Conservation (phyloP, 2,888 invertebrate species). For the Unio delphinus region DNA sequence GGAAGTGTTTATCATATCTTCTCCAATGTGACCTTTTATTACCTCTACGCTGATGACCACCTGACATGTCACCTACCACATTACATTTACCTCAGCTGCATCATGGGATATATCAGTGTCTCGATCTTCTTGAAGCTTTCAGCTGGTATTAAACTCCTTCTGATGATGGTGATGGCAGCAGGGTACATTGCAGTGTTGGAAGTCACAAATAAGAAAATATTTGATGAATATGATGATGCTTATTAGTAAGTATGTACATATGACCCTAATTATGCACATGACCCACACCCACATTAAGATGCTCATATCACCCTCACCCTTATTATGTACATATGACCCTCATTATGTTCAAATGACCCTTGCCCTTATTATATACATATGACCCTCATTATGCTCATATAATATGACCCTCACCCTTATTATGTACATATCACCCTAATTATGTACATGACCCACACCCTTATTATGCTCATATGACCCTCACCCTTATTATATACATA, state of each 20-base stretch:
- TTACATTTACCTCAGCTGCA: constrained; percentile 88
- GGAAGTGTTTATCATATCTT: constrained; percentile 56
- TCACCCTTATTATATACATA: too few relatives aligned
- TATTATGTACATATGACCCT: too few relatives aligned
- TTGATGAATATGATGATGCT: constrained; percentile 82
- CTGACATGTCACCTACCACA: constrained; percentile 81
- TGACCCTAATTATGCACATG: too few relatives aligned
- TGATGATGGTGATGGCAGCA: constrained; percentile 82
- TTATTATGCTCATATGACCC: too few relatives aligned
- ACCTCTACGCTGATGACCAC: constrained; percentile 72
- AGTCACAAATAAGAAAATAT: constrained; percentile 84
- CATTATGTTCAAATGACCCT: too few relatives aligned
- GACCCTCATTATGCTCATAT: too few relatives aligned
- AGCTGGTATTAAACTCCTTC: constrained; percentile 84
- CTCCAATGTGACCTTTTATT: constrained; percentile 37
- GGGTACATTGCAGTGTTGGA: constrained; percentile 87
- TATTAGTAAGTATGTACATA: constrained; percentile 42
- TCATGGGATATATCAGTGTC: constrained; percentile 87
- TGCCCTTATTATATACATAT: too few relatives aligned
- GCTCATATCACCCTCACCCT: too few relatives aligned
- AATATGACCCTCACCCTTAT: too few relatives aligned
- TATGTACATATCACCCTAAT: too few relatives aligned
- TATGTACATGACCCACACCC: too few relatives aligned
- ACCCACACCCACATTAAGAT: too few relatives aligned
- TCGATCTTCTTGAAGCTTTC: constrained; percentile 88